Evolutionary conservation across 2,113 vertebrate genomes (phyloP).

Genomic region (Arenaria interpres): DNA sequence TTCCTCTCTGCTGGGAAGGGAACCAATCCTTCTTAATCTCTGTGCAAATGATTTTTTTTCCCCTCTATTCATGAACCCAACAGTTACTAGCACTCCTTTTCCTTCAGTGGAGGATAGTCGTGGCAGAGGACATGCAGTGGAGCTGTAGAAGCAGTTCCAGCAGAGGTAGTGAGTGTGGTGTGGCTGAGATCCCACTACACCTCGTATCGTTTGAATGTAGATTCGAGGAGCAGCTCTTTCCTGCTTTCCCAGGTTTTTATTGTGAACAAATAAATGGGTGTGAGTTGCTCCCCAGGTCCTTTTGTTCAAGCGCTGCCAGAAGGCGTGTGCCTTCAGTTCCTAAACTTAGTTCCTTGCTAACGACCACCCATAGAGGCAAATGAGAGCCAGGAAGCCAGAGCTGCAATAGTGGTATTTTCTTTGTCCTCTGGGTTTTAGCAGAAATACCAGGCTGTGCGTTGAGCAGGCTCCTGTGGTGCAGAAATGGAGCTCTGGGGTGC

Average conservation of each 20-base stretch:
- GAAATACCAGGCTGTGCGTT: background rate
- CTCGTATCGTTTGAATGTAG: rapidly evolving
- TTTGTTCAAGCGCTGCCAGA: background rate
- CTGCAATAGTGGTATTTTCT: background rate
- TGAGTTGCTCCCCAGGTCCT: background rate
- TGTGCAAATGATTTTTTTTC: background rate
- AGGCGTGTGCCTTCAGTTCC: background rate
- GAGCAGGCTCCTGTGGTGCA: background rate
- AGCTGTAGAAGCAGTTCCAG: background rate
- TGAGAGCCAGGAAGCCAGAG: background rate
- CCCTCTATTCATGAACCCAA: background rate
- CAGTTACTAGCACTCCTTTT: background rate
- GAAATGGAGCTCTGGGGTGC: background rate
- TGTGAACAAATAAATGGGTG: background rate
- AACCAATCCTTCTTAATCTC: background rate
- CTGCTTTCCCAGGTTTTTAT: background rate
- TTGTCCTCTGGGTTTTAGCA: background rate
- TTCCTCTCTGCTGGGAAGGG: background rate
- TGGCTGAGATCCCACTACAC: background rate
- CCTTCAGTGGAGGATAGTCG: background rate
- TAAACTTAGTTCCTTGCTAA: background rate
- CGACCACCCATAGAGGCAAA: background rate
- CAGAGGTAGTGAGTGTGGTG: background rate
- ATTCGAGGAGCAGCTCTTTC: background rate
- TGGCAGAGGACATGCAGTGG: rapidly evolving